phyloP scores from a whole-genome alignment of 2,888 invertebrate genomes.

The Drosophila suboccidentalis region DNA sequence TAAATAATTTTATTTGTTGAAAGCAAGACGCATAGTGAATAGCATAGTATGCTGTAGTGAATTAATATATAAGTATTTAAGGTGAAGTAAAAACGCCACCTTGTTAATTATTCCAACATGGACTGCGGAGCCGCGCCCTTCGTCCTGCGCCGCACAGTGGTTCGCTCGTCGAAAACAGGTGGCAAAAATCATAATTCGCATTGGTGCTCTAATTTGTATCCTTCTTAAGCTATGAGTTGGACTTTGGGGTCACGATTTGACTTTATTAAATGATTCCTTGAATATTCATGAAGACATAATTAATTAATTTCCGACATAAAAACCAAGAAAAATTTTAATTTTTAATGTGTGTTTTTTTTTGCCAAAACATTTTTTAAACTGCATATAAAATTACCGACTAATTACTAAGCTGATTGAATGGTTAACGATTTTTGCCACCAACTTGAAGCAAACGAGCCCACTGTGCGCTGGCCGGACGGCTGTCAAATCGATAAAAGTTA shows the following conservation, averaged over 20 bases:
- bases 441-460: neutral
- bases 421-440: too few species aligned
- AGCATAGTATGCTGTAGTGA: neutral
- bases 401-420: too few species aligned
- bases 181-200: neutral
- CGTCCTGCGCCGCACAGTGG: conserved; percentile 21
- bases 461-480: neutral
- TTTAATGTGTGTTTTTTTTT: too few species aligned
- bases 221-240: too few species aligned
- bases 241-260: too few species aligned
- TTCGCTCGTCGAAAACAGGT: neutral
- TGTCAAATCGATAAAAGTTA: conserved; percentile 44
- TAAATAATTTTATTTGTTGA: neutral
- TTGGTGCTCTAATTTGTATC: neutral
- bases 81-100: neutral
- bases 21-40: neutral
- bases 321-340: too few species aligned
- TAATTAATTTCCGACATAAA: too few species aligned
- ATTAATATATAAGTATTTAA: neutral
- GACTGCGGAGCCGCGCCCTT: conserved; percentile 45
- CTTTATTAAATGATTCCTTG: too few species aligned
- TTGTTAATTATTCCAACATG: neutral
- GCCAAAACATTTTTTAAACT: too few species aligned
- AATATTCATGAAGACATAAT: too few species aligned
- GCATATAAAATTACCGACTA: too few species aligned